Conservation (phyloP, 1,140 invertebrate genomes). For the Drosophila tsacasi region DNA sequence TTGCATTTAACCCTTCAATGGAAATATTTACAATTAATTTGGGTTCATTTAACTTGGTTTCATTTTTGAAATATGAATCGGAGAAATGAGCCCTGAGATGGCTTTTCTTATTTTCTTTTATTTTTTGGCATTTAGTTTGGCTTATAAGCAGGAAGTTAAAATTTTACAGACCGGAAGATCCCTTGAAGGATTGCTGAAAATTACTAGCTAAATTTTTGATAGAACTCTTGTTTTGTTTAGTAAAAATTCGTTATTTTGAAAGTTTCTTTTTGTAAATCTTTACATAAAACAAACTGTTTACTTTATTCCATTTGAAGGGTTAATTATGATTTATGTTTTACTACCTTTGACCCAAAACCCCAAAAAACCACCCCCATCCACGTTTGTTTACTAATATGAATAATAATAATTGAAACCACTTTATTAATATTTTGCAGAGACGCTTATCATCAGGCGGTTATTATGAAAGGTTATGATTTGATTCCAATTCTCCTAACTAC, state of each 20-base stretch:
- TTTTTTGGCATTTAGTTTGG: neutral
- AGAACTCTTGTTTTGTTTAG: neutral
- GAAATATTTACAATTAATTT: slow-evolving; percentile 25
- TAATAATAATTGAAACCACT: slow-evolving; percentile 80
- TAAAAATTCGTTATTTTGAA: neutral
- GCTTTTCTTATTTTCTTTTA: neutral
- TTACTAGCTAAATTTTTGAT: neutral
- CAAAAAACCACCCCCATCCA: slow-evolving; percentile 23
- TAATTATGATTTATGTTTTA: slow-evolving; percentile 17
- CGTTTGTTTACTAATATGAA: slow-evolving; percentile 74
- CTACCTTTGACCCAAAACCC: slow-evolving; percentile 2
- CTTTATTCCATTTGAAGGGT: slow-evolving; percentile 7
- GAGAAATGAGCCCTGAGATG: neutral
- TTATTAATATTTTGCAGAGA: slow-evolving; percentile 85
- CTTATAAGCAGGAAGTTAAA: neutral
- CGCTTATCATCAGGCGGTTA: slow-evolving; percentile 85
- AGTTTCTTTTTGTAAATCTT: neutral
- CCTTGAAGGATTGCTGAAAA: neutral
- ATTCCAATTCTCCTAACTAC: slow-evolving; percentile 68
- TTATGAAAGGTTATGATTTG: slow-evolving; percentile 85
- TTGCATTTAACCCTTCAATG: slow-evolving; percentile 44
- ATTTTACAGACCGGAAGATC: neutral
- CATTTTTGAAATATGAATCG: neutral
- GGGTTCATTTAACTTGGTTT: neutral
- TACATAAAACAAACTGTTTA: neutral